phyloP scores from a whole-genome alignment of 2,797 vertebrate species.

The Myoxocephalus aenaeus region DNA sequence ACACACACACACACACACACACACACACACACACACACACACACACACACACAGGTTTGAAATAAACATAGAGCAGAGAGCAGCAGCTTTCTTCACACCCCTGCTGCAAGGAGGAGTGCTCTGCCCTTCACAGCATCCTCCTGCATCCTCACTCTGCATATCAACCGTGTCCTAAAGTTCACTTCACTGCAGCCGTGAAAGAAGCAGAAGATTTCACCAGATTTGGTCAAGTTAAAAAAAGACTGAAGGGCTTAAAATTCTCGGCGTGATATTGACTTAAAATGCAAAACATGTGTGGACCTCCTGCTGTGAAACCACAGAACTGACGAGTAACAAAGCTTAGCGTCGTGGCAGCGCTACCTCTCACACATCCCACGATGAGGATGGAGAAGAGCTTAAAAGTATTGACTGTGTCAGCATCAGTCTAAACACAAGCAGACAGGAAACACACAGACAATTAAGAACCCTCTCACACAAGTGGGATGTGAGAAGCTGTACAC shows the following conservation, averaged over 20 bases:
- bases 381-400: not conserved
- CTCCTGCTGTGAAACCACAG: constrained; percentile 12
- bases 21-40: constrained; percentile 20
- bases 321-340: constrained; percentile 13
- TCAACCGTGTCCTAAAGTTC: not conserved
- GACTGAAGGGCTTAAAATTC: not conserved
- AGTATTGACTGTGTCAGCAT: not conserved
- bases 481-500: not conserved
- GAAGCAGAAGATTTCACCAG: not conserved
- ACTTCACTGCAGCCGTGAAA: not conserved
- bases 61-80: constrained; percentile 51
- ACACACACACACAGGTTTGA: constrained; percentile 3
- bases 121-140: constrained; percentile 17
- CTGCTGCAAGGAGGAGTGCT: not conserved
- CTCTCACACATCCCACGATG: constrained; percentile 8
- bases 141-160: not conserved
- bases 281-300: constrained; percentile 2
- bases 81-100: constrained; percentile 42
- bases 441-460: constrained; percentile 1
- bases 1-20: constrained; percentile 22
- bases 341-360: not conserved
- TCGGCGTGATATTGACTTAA: accelerated
- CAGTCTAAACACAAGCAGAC: not conserved
- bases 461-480: too few species aligned
- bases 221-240: not conserved